Percentiles rank a stretch among this genome's conserved stretches.
phyloP scores from a whole-genome alignment of 2,113 vertebrate genomes.

The Bufo gargarizans region DNA sequence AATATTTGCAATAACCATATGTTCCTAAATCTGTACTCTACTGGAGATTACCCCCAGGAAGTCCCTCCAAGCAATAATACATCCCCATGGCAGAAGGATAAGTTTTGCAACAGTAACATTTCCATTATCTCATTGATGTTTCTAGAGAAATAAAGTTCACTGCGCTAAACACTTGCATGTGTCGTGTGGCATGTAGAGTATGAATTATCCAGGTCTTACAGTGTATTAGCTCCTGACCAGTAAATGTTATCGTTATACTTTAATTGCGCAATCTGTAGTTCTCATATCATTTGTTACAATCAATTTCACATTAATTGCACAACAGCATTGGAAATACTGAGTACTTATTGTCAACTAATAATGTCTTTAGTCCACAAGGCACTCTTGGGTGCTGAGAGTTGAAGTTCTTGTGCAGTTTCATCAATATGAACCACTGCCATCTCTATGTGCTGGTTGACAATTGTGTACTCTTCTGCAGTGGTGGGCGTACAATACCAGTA shows the following conservation, averaged over 20 bases:
- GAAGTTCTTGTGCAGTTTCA: no score
- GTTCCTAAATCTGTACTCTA: constrained; percentile 41
- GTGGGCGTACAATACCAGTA: no score
- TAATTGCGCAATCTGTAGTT: neutral
- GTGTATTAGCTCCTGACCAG: neutral
- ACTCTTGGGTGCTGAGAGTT: neutral
- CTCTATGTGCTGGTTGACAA: no score
- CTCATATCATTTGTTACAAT: neutral
- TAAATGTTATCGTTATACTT: neutral
- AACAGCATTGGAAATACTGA: neutral
- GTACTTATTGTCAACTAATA: neutral
- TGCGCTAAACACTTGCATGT: constrained; percentile 26
- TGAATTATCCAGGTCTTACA: constrained; percentile 20
- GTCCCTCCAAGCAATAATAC: constrained; percentile 25
- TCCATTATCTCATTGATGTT: constrained; percentile 38
- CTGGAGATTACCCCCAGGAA: constrained; percentile 43
- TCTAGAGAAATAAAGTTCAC: constrained; percentile 2
- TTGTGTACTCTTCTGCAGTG: no score
- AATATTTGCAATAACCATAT: constrained; percentile 41
- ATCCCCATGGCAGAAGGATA: constrained; percentile 9
- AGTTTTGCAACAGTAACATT: constrained; percentile 15
- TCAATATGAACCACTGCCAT: no score
- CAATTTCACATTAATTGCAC: neutral
- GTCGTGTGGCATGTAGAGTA: neutral
- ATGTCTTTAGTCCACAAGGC: neutral